A percentile compares a stretch with the other conserved stretches of the same genome.
Evolutionary conservation across 1,140 invertebrate species (phyloP).

Genomic region (Magallana angulata): DNA sequence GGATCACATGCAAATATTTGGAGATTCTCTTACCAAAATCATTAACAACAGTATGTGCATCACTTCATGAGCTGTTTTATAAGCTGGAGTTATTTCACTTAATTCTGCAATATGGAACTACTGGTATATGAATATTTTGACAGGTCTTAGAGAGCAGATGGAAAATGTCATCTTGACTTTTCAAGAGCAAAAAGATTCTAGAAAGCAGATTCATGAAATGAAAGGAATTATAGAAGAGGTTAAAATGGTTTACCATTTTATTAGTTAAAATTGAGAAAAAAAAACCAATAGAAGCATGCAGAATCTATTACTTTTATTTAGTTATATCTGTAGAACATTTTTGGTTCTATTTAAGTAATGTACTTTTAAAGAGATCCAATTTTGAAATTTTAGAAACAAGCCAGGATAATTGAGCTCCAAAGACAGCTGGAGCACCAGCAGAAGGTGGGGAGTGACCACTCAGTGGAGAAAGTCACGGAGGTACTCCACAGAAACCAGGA

Average conservation of each 20-base stretch:
- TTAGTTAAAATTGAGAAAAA: no score
- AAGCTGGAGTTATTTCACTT: no score
- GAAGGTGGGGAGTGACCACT: not conserved
- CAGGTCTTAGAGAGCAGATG: not conserved
- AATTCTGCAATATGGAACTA: no score
- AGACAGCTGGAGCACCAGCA: slow-evolving; percentile 38
- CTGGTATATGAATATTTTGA: no score
- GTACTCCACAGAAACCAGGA: not conserved
- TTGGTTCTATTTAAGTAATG: no score
- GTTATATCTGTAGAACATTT: no score
- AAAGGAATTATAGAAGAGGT: slow-evolving; percentile 31
- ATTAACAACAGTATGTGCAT: not conserved
- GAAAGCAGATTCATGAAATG: slow-evolving; percentile 1
- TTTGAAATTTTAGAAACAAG: not conserved
- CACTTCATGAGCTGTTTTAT: no score
- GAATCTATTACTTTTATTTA: no score
- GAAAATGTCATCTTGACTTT: slow-evolving; percentile 2
- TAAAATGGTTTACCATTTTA: not conserved
- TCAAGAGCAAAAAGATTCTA: not conserved
- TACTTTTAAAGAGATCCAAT: no score
- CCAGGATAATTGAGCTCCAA: slow-evolving; percentile 25
- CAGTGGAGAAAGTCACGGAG: not conserved
- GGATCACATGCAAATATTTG: slow-evolving; percentile 1
- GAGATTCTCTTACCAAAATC: slow-evolving; percentile 6
- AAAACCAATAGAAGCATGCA: no score